A percentile compares a stretch with the other conserved stretches of the same genome.
phyloP scores from a whole-genome alignment of 2,888 invertebrate genomes.

The Trichopria drosophilae region DNA sequence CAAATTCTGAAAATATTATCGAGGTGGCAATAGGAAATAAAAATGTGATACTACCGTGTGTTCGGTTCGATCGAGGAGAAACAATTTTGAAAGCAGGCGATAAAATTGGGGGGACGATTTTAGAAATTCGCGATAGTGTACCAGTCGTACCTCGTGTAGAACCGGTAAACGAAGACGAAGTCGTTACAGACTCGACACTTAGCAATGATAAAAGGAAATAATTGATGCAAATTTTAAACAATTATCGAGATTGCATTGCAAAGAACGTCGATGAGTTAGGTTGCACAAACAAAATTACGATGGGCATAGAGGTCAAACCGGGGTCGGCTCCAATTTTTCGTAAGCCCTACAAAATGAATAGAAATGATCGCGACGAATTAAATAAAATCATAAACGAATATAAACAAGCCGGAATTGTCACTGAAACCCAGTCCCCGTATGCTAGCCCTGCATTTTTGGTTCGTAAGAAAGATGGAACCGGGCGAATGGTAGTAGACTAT shows the following conservation, averaged over 20 bases:
- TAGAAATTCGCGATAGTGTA: no score
- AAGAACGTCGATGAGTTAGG: slow-evolving; percentile 8
- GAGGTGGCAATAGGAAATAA: background rate
- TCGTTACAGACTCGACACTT: no score
- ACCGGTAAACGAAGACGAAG: slow-evolving; percentile 1
- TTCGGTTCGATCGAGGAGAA: no score
- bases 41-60: background rate
- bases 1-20: background rate
- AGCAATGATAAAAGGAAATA: background rate
- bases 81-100: no score
- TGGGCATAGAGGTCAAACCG: no score
- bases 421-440: no score
- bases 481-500: slow-evolving; percentile 12
- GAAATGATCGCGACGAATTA: slow-evolving; percentile 10
- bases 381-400: slow-evolving; percentile 12
- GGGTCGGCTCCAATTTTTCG: slow-evolving; percentile 7
- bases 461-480: slow-evolving; percentile 7
- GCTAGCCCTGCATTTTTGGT: slow-evolving; percentile 13
- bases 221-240: slow-evolving; percentile 8
- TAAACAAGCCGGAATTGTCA: no score
- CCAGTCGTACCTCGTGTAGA: no score
- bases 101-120: no score
- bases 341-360: slow-evolving; percentile 16
- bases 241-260: slow-evolving; percentile 16
- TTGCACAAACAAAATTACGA: no score